A percentile compares a stretch with the other conserved stretches of the same genome.
These are phyloP conservation scores for Philopotamus ludificatus DNA, from an alignment of 1,140 invertebrate genomes.

Conservation along the genomic window DNA sequence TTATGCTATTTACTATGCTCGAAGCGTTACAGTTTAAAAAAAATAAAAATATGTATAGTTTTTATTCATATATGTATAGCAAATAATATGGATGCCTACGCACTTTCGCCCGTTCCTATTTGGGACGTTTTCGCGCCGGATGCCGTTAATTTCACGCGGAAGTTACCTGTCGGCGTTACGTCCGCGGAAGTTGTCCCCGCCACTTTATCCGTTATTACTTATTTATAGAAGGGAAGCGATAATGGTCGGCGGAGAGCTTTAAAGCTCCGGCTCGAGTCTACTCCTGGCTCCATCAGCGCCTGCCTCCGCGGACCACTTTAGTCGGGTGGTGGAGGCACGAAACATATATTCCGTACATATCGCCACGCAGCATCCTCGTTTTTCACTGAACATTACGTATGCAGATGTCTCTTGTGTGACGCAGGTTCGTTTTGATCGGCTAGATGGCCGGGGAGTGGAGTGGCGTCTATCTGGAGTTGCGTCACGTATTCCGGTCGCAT, in stretches of 20 bases:
- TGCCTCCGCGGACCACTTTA: slow-evolving; percentile 16
- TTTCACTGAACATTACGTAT: background rate
- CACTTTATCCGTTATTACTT: slow-evolving; percentile 27
- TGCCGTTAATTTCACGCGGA: too few species aligned
- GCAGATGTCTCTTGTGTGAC: background rate
- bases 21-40: too few species aligned
- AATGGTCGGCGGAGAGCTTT: slow-evolving; percentile 8
- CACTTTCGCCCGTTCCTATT: too few species aligned
- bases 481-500: background rate
- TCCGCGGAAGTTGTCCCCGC: too few species aligned
- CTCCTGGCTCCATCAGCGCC: background rate
- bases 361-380: background rate
- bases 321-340: background rate
- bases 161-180: too few species aligned
- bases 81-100: too few species aligned
- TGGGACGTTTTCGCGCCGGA: too few species aligned
- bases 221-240: slow-evolving; percentile 18
- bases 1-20: too few species aligned
- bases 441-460: background rate
- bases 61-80: too few species aligned
- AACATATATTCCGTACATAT: background rate
- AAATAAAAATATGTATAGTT: too few species aligned
- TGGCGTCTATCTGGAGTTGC: background rate
- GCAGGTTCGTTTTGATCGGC: background rate
- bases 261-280: background rate